Evolutionary conservation across 2,888 invertebrate genomes (phyloP).

Genomic region (Trachelus stipa): DNA sequence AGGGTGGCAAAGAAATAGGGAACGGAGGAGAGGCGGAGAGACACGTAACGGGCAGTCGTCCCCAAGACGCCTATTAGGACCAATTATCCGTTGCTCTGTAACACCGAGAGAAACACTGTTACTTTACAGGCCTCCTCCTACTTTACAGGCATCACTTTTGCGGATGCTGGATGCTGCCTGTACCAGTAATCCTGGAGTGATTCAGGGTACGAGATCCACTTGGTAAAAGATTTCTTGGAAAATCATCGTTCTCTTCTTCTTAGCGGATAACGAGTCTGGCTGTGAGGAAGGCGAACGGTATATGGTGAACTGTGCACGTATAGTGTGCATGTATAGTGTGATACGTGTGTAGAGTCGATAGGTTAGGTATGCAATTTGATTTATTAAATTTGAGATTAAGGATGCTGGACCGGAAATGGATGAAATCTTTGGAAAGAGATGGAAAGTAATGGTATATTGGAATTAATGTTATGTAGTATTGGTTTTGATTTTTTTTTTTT

Average conservation of each 20-base stretch:
- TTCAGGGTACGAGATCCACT: background rate
- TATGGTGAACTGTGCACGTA: background rate
- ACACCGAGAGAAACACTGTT: constrained; percentile 34
- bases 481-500: too few species aligned
- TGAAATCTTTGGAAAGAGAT: too few species aligned
- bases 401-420: too few species aligned
- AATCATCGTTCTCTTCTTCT: background rate
- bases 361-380: too few species aligned
- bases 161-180: background rate
- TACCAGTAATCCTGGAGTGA: background rate
- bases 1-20: background rate
- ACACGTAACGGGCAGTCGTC: background rate
- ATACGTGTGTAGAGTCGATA: background rate
- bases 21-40: background rate
- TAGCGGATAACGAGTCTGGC: background rate
- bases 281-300: background rate
- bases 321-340: background rate
- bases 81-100: constrained; percentile 47
- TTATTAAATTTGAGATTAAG: too few species aligned
- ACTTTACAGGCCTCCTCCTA: constrained; percentile 17
- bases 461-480: too few species aligned
- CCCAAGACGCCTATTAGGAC: constrained; percentile 43
- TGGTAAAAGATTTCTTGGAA: background rate
- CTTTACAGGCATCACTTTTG: constrained; percentile 10
- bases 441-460: too few species aligned